Percentiles rank a stretch among this genome's conserved stretches.
Evolutionary conservation across 2,797 vertebrate genomes (phyloP).

Genomic region (Coilia nasus): DNA sequence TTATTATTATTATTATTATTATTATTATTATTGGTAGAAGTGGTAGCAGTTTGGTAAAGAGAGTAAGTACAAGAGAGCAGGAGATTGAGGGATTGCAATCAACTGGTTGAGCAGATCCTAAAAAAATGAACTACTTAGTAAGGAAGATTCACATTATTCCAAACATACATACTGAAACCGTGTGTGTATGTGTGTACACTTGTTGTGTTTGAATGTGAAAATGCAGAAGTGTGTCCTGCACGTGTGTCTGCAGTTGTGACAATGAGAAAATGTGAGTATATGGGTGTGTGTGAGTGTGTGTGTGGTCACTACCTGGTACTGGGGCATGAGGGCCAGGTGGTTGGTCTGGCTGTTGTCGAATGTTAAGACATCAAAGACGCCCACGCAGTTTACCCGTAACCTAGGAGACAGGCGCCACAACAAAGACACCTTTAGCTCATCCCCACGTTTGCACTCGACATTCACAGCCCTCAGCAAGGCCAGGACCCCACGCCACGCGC

Average conservation of each 20-base stretch:
- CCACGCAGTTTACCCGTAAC: conserved; percentile 92
- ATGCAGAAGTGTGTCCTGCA: background rate
- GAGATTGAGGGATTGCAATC: background rate
- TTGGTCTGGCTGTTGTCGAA: conserved; percentile 99
- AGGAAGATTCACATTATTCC: too few species aligned
- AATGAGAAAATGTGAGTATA: background rate
- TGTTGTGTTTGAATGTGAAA: background rate
- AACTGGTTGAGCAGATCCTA: background rate
- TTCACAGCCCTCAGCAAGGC: background rate
- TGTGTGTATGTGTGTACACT: too few species aligned
- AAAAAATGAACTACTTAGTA: too few species aligned
- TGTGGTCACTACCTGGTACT: conserved; percentile 79
- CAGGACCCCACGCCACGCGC: background rate
- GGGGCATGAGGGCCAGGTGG: conserved; percentile 97
- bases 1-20: too few species aligned
- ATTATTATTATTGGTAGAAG: too few species aligned
- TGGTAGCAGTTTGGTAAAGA: background rate
- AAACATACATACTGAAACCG: too few species aligned
- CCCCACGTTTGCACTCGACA: background rate
- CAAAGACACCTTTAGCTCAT: conserved; percentile 42
- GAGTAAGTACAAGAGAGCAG: too few species aligned
- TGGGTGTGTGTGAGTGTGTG: background rate
- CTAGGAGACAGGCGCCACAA: conserved; percentile 59
- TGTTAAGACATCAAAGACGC: conserved; percentile 97
- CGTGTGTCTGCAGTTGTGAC: background rate